Percentiles rank a stretch among this genome's conserved stretches.
Evolutionary conservation across 2,888 invertebrate species (phyloP).

Genomic region (Alviniconcha strummeri): DNA sequence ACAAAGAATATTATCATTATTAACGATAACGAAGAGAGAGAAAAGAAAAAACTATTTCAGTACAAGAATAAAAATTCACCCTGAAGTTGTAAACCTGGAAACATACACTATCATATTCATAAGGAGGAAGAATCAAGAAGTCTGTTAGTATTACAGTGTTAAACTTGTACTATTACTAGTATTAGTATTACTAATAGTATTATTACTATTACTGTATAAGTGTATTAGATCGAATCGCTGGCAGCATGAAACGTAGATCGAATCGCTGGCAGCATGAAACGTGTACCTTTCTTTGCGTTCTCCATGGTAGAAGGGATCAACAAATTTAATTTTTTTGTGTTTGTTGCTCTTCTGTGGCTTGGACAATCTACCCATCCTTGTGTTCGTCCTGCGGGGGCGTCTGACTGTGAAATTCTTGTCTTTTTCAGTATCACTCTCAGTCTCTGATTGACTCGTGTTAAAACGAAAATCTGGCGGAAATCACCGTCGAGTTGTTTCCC

Average conservation of each 20-base stretch:
- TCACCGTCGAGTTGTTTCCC: neutral
- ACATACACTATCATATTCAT: too few relatives aligned
- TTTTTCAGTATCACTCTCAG: too few relatives aligned
- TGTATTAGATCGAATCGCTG: too few relatives aligned
- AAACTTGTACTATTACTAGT: neutral
- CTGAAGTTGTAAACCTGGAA: neutral
- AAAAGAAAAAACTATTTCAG: too few relatives aligned
- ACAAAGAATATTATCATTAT: too few relatives aligned
- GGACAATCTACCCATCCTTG: constrained; percentile 33
- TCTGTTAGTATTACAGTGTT: neutral
- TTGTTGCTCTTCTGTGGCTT: constrained; percentile 42
- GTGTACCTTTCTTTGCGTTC: constrained; percentile 36
- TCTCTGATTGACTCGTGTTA: too few relatives aligned
- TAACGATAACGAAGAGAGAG: neutral
- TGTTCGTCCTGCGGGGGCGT: too few relatives aligned
- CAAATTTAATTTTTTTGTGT: constrained; percentile 40
- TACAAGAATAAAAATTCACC: neutral
- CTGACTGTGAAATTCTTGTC: too few relatives aligned
- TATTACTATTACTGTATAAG: neutral
- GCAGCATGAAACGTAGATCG: too few relatives aligned
- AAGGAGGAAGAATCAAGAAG: neutral
- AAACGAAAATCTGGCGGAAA: too few relatives aligned
- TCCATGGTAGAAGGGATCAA: constrained; percentile 40
- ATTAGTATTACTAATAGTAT: neutral
- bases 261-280: neutral